Base-by-base conservation (phyloP, 2,113 vertebrate genomes). In the Python bivittatus region DNA sequence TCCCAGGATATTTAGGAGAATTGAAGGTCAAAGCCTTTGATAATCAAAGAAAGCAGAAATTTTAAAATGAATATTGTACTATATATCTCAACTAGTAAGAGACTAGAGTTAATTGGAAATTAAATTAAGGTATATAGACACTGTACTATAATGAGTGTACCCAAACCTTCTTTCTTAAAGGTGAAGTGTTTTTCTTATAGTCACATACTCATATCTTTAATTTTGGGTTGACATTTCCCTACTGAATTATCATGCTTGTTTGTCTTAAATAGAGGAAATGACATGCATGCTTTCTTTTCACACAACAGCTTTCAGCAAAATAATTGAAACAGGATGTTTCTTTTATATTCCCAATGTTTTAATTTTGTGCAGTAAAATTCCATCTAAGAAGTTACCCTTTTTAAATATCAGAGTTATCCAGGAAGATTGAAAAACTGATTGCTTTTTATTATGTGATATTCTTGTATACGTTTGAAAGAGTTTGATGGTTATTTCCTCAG, bases 241-340 rank as follows among this genome's bases (percentile, higher is more conserved):
- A 89, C 64, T 91, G 27, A 94, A 60, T 92, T 25, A 4, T 58
- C 91, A 0, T 11, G 84, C 1, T 0, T 68, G 25, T 88, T 94
- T 72, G 56, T 64, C 10, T 91, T 88, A 86, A 64, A 92, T 53
- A n/a, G 93, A 61, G 53, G 72, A 93, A 91, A 58, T 22, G 57
- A 86, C 1, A 85, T 92, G 11, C 53, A 10, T 72, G 57, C 89
- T 89, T 68, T 89, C 23, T 92, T 48, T 89, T 96, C 25, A 17
- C 6, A 56, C 33, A 89, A 60, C 79, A 92, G 87, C 29, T 85
- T 22, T 85, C 29, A 85, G 23, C 57, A 56, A 68, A 61, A 91
- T 86, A 48, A 7, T 85, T 90, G 54, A 29, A 9, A n/a, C 17
- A 20, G 52, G 88, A 44, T 85, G 15, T 68, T 90, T 64, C n/a